These are phyloP conservation scores for Acanthurus tractus DNA, from an alignment of 2,797 vertebrate genomes.

Conservation along the genomic window DNA sequence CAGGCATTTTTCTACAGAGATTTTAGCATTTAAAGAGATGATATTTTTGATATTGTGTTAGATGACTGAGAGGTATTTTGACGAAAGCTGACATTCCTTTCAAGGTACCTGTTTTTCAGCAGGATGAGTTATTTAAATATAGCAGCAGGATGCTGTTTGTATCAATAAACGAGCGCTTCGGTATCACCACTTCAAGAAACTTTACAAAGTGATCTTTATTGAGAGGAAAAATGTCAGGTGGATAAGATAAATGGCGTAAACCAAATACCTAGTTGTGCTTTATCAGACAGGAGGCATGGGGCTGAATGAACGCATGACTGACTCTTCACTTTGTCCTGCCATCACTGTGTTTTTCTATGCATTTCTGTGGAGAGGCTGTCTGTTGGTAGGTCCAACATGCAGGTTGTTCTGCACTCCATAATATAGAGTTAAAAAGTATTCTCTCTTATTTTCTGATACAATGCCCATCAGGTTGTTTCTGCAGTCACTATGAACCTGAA, in stretches of 20 bases:
- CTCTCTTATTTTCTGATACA: slow-evolving; percentile 26
- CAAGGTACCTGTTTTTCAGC: slow-evolving; percentile 61
- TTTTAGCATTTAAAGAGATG: slow-evolving; percentile 84
- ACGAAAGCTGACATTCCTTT: slow-evolving; percentile 70
- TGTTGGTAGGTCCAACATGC: slow-evolving; percentile 48
- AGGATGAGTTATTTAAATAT: slow-evolving; percentile 76
- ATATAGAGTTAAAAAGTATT: slow-evolving; percentile 26
- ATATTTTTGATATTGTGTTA: slow-evolving; percentile 89
- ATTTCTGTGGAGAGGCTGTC: slow-evolving; percentile 71
- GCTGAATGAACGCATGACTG: slow-evolving; percentile 71
- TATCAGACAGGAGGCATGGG: slow-evolving; percentile 65
- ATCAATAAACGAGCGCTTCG: slow-evolving; percentile 49
- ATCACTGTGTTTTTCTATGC: slow-evolving; percentile 83
- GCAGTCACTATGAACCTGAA: slow-evolving; percentile 30
- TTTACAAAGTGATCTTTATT: slow-evolving; percentile 31
- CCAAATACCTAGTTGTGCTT: slow-evolving; percentile 80
- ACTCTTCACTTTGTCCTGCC: slow-evolving; percentile 77
- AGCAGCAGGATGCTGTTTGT: slow-evolving; percentile 51
- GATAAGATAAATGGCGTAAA: slow-evolving; percentile 59
- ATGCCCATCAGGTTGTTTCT: slow-evolving; percentile 46
- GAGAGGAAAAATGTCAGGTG: slow-evolving; percentile 28
- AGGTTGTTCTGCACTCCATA: slow-evolving; percentile 52
- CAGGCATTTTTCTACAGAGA: slow-evolving; percentile 87
- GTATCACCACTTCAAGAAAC: slow-evolving; percentile 45
- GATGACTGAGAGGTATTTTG: slow-evolving; percentile 73